Evolutionary conservation across 2,797 vertebrate genomes (phyloP).

Genomic region (Strix occidentalis): DNA sequence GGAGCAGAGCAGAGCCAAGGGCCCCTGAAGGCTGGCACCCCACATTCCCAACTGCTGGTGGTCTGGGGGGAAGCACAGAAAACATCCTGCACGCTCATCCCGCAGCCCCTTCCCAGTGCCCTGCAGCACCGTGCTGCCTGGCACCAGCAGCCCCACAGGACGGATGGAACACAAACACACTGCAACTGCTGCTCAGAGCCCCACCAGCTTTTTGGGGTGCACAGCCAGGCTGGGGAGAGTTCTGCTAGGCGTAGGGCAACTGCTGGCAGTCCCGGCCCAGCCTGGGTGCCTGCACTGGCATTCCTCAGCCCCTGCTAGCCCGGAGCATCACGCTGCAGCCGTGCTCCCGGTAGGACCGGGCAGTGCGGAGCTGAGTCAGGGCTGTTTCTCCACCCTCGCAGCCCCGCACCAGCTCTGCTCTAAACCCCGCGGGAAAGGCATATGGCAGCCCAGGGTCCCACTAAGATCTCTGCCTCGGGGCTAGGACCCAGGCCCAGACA

Average conservation of each 20-base stretch:
- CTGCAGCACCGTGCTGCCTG: background rate
- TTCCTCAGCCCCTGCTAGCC: background rate
- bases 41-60: background rate
- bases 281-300: background rate
- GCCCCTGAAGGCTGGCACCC: background rate
- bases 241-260: background rate
- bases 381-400: background rate
- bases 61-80: background rate
- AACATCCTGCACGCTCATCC: background rate
- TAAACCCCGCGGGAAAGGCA: background rate
- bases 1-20: background rate
- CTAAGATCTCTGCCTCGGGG: background rate
- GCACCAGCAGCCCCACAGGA: background rate
- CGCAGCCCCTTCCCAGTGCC: background rate
- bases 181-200: background rate
- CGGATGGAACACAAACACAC: rapidly evolving
- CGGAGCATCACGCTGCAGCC: background rate
- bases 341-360: background rate
- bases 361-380: background rate
- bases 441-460: rapidly evolving
- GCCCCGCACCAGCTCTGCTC: background rate
- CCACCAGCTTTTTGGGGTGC: background rate
- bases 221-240: background rate
- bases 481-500: background rate
- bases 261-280: background rate